phyloP scores from a whole-genome alignment of 2,888 invertebrate species.

The Mylabris sibirica region DNA sequence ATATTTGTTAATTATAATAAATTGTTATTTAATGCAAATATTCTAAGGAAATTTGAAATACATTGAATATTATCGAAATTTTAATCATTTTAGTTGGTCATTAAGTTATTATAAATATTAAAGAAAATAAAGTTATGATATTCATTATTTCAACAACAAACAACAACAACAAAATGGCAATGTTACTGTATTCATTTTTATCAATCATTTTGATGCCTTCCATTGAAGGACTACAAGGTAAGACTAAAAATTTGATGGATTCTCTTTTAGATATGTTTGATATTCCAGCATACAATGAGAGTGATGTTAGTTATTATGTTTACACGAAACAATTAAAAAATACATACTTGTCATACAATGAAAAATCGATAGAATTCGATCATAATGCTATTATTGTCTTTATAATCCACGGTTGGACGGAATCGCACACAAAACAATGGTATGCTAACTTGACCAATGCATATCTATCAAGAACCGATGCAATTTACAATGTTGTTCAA shows the following conservation, averaged over 20 bases:
- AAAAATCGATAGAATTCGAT: not conserved
- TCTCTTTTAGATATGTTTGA: not conserved
- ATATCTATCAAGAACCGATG: slow-evolving; percentile 16
- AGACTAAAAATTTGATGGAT: not conserved
- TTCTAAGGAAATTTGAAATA: not conserved
- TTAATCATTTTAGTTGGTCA: not conserved
- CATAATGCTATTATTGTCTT: slow-evolving; percentile 24
- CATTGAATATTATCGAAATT: not conserved
- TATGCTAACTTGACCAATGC: slow-evolving; percentile 28
- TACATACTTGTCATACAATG: slow-evolving; percentile 1
- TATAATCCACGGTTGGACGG: slow-evolving; percentile 35
- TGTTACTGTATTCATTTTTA: not conserved
- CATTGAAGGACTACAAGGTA: not conserved
- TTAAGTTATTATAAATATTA: not conserved
- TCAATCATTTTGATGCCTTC: not conserved
- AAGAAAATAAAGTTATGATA: not conserved
- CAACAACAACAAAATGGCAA: not conserved
- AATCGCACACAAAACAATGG: slow-evolving; percentile 23
- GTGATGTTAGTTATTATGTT: slow-evolving; percentile 12
- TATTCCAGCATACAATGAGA: not conserved
- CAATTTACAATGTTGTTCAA: slow-evolving; percentile 22
- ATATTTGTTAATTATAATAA: not conserved
- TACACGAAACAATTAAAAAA: slow-evolving; percentile 4
- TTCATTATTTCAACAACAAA: not conserved
- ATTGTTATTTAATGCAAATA: not conserved